A percentile compares a stretch with the other conserved stretches of the same genome.
Evolutionary conservation across 35 echinoderm and acorn worm genomes (phyloP).

Genomic region (Ophioderma brevispina): DNA sequence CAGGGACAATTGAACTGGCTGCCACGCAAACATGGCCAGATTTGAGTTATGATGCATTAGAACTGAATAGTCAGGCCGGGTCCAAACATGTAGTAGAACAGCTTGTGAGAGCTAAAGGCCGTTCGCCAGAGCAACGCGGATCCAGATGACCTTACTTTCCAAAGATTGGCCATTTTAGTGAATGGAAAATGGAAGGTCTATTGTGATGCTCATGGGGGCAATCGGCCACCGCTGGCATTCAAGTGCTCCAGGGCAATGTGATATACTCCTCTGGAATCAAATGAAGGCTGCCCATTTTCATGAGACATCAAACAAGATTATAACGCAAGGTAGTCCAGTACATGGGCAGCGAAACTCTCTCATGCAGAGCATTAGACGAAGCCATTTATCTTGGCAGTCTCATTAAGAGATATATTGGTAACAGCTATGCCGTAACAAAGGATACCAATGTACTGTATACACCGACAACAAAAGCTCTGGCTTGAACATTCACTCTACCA

Average conservation of each 20-base stretch:
- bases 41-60: constrained; percentile 64
- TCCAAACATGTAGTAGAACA: constrained; percentile 47
- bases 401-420: background rate
- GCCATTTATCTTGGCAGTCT: background rate
- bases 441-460: constrained; percentile 17
- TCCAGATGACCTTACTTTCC: background rate
- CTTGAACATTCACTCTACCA: background rate
- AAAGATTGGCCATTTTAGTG: constrained; percentile 1
- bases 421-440: background rate
- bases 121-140: constrained; percentile 17
- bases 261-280: constrained; percentile 18
- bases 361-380: background rate
- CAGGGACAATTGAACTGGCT: constrained; percentile 55
- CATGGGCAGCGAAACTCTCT: background rate
- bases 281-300: background rate
- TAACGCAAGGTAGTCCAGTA: background rate
- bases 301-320: constrained; percentile 4
- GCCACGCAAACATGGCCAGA: constrained; percentile 49
- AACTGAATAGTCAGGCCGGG: constrained; percentile 44
- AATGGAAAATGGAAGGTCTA: constrained; percentile 39
- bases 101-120: constrained; percentile 21
- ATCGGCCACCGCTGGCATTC: background rate
- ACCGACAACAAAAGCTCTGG: background rate
- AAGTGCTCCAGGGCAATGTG: constrained; percentile 26
- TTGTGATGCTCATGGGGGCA: constrained; percentile 8